Conservation (phyloP, 2,797 vertebrate genomes). For the Acipenser transmontanus region DNA sequence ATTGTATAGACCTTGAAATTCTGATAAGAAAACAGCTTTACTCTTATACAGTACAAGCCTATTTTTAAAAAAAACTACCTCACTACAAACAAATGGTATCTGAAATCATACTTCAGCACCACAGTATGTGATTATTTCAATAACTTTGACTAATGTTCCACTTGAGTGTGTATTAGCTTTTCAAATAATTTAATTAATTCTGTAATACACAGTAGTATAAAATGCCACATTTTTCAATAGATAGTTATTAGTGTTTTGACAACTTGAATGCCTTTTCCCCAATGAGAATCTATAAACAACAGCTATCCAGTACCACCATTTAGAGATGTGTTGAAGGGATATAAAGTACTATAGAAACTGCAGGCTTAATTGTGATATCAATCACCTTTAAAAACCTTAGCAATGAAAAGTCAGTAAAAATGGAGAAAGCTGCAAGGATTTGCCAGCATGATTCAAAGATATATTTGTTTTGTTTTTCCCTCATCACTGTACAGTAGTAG, state of each 20-base stretch:
- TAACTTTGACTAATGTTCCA: slow-evolving; percentile 2
- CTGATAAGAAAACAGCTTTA: too few species aligned
- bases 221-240: neutral
- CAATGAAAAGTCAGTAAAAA: neutral
- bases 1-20: too few species aligned
- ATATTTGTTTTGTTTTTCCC: neutral
- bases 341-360: neutral
- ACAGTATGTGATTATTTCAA: neutral
- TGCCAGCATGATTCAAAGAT: neutral
- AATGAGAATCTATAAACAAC: slow-evolving; percentile 1
- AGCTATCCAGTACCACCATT: neutral
- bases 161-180: slow-evolving; percentile 1
- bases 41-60: too few species aligned
- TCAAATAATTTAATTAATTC: neutral
- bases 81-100: neutral
- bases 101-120: neutral
- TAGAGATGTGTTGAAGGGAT: neutral
- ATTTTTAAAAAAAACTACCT: too few species aligned
- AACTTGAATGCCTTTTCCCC: neutral
- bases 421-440: neutral
- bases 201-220: neutral
- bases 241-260: neutral
- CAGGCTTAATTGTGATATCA: neutral
- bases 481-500: too few species aligned
- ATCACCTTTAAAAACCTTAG: neutral